Conservation (phyloP, 92 coral and sea anemone genomes). For the Nematostella vectensis region DNA sequence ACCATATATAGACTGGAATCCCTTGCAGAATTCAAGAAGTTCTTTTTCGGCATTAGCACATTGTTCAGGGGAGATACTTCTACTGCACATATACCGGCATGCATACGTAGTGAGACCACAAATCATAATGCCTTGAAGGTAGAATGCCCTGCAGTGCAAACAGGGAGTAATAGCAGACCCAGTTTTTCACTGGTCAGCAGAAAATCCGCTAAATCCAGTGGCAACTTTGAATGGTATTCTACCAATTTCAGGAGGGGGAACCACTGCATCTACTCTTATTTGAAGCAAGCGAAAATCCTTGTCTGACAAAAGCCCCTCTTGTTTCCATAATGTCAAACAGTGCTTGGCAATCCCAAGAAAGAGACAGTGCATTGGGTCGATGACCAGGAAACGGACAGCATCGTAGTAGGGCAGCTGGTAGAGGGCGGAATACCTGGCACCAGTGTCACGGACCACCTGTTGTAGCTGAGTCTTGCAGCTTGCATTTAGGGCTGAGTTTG, state of each 20-base stretch:
- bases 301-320: slow-evolving; percentile 16
- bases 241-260: slow-evolving; percentile 39
- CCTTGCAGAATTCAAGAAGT: slow-evolving; percentile 24
- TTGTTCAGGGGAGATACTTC: slow-evolving; percentile 17
- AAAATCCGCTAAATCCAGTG: slow-evolving; percentile 44
- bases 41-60: slow-evolving; percentile 23
- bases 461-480: slow-evolving; percentile 4
- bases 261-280: slow-evolving; percentile 25
- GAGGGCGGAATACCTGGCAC: slow-evolving; percentile 30
- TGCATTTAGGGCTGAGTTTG: slow-evolving; percentile 20
- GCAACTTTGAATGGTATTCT: slow-evolving; percentile 41
- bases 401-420: slow-evolving; percentile 46
- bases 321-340: slow-evolving; percentile 29
- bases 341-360: slow-evolving; percentile 45
- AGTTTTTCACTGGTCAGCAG: slow-evolving; percentile 58
- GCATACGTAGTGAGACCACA: slow-evolving; percentile 34
- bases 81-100: slow-evolving; percentile 20
- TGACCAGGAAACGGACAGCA: slow-evolving; percentile 31
- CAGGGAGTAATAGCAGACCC: slow-evolving; percentile 33
- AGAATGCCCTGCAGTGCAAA: slow-evolving; percentile 45
- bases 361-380: slow-evolving; percentile 45
- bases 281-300: slow-evolving; percentile 29
- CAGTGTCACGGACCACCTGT: slow-evolving; percentile 15
- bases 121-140: slow-evolving; percentile 22
- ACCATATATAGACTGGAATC: slow-evolving; percentile 23